Conservation (phyloP, 2,113 vertebrate species). For the Heloderma charlesbogerti region DNA sequence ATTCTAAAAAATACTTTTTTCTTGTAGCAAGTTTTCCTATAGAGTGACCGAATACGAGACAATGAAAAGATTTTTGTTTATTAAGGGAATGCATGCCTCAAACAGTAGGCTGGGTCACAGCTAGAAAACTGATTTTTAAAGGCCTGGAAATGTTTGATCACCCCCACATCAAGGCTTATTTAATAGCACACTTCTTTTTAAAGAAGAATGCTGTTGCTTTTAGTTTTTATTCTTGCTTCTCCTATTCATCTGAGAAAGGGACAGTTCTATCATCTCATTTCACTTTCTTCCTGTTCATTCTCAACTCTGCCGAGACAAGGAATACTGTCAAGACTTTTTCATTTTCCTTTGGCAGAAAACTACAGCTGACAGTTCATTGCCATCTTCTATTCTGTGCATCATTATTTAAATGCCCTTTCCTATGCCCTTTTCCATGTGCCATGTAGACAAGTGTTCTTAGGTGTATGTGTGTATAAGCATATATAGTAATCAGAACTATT, state of each 20-base stretch:
- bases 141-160: neutral
- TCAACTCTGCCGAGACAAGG: conserved; percentile 44
- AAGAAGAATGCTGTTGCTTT: neutral
- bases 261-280: conserved; percentile 5
- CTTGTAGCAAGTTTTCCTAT: neutral
- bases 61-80: too few relatives aligned
- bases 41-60: neutral
- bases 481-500: conserved; percentile 32
- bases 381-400: conserved; percentile 39
- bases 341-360: conserved; percentile 41
- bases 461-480: conserved; percentile 30
- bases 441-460: conserved; percentile 43
- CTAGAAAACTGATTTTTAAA: neutral
- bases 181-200: neutral
- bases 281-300: conserved; percentile 12
- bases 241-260: neutral
- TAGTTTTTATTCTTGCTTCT: conserved; percentile 1
- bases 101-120: neutral
- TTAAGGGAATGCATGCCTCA: neutral
- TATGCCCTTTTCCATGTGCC: conserved; percentile 12
- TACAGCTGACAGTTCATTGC: conserved; percentile 50
- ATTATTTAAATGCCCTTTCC: conserved; percentile 59
- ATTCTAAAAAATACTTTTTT: neutral
- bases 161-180: neutral
- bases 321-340: conserved; percentile 55